Evolutionary conservation across 1,140 invertebrate species (phyloP).

Genomic region (Latrodectus geometricus): DNA sequence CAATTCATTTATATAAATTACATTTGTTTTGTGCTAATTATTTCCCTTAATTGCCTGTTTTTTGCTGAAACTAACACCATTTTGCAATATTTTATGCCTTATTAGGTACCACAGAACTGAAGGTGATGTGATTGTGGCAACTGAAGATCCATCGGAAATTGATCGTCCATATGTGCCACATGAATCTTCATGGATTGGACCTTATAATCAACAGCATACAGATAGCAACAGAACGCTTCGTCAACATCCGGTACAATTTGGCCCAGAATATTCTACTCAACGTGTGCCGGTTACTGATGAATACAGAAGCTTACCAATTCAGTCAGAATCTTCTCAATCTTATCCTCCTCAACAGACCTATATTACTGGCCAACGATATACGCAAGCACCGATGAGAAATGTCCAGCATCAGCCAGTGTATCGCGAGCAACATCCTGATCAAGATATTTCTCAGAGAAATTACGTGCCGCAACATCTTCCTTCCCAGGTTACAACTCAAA

Average conservation of each 20-base stretch:
- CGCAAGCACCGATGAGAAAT: neutral
- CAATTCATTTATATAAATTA: no score
- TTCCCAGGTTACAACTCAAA: neutral
- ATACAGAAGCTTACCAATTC: neutral
- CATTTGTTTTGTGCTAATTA: no score
- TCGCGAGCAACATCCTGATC: constrained; percentile 21
- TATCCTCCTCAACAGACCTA: neutral
- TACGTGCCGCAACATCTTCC: neutral
- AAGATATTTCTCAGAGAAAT: constrained; percentile 8
- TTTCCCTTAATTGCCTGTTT: no score
- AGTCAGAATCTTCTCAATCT: neutral
- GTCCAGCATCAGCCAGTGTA: constrained; percentile 20
- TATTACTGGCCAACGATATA: neutral
- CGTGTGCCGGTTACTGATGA: neutral
- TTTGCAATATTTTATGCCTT: neutral
- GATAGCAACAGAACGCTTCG: neutral
- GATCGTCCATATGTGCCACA: constrained; percentile 3
- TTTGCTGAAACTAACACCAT: no score
- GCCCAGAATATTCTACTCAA: constrained; percentile 27
- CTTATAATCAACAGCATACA: constrained; percentile 1
- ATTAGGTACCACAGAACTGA: constrained; percentile 55
- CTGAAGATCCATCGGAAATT: constrained; percentile 27
- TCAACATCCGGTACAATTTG: neutral
- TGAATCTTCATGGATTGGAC: constrained; percentile 18
- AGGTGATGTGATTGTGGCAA: constrained; percentile 44